Percentiles rank a stretch among this genome's conserved stretches.
These are phyloP conservation scores for Acropora tenuis DNA, from an alignment of 64 coral and sea anemone species.

Conservation along the genomic window DNA sequence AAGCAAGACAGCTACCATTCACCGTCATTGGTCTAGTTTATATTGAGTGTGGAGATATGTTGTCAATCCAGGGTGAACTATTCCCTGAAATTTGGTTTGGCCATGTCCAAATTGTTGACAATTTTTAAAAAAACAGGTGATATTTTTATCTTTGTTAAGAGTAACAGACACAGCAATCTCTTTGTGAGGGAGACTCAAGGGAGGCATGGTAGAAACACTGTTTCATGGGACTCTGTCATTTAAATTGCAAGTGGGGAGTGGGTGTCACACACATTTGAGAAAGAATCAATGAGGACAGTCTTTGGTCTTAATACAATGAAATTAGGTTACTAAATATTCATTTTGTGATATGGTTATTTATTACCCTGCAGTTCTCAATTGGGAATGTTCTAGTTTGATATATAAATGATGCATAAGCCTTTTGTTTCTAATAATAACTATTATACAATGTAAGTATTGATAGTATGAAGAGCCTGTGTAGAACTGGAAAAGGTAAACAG, in stretches of 20 bases:
- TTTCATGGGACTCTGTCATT: constrained; percentile 31
- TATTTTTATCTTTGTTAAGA: constrained; percentile 53
- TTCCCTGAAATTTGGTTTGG: constrained; percentile 65
- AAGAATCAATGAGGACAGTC: background rate
- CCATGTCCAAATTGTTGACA: constrained; percentile 50
- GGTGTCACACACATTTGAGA: background rate
- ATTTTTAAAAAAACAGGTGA: constrained; percentile 31
- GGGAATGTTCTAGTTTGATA: background rate
- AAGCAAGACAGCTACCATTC: constrained; percentile 52
- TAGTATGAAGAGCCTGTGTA: background rate
- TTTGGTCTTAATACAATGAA: no score
- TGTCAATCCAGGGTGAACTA: constrained; percentile 73
- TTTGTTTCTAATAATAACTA: no score
- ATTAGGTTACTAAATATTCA: no score
- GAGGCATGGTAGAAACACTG: constrained; percentile 21
- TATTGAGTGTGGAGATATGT: constrained; percentile 53
- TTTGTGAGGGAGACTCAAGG: constrained; percentile 52
- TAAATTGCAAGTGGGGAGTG: constrained; percentile 12
- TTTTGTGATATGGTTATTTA: no score
- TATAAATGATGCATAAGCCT: no score
- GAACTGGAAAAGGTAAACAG: no score
- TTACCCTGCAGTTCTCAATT: no score
- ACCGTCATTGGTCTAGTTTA: constrained; percentile 65
- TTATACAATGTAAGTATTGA: no score
- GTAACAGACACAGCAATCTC: background rate